Conservation (phyloP, 2,113 vertebrate species). For the Oenanthe melanoleuca region DNA sequence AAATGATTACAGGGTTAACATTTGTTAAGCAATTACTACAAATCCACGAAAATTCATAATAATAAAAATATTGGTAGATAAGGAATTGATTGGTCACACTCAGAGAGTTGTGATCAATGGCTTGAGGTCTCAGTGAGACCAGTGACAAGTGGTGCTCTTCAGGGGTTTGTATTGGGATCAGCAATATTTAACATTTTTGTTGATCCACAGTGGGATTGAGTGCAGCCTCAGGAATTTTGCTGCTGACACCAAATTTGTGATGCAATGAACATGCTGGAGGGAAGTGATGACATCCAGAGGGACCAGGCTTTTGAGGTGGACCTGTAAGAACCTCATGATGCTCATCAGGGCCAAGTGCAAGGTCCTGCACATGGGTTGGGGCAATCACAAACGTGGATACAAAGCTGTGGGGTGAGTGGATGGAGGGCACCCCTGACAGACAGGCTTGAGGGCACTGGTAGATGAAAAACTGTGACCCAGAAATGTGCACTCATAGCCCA, state of each 20-base stretch:
- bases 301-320: not conserved
- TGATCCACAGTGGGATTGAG: not conserved
- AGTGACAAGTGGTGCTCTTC: not conserved
- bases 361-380: not conserved
- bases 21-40: not conserved
- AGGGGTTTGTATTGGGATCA: accelerated
- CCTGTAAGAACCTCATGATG: not conserved
- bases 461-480: not conserved
- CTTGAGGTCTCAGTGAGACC: not conserved
- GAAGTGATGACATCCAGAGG: no score
- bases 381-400: not conserved
- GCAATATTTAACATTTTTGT: not conserved
- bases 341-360: not conserved
- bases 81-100: not conserved
- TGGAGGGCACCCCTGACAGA: not conserved
- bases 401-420: not conserved
- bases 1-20: not conserved
- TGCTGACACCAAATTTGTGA: not conserved
- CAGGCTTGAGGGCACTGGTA: not conserved
- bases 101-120: not conserved
- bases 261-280: not conserved
- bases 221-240: not conserved
- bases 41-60: not conserved
- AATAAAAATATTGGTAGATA: not conserved
- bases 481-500: not conserved